phyloP scores from a whole-genome alignment of 2,113 vertebrate genomes.

The Shinisaurus crocodilurus region DNA sequence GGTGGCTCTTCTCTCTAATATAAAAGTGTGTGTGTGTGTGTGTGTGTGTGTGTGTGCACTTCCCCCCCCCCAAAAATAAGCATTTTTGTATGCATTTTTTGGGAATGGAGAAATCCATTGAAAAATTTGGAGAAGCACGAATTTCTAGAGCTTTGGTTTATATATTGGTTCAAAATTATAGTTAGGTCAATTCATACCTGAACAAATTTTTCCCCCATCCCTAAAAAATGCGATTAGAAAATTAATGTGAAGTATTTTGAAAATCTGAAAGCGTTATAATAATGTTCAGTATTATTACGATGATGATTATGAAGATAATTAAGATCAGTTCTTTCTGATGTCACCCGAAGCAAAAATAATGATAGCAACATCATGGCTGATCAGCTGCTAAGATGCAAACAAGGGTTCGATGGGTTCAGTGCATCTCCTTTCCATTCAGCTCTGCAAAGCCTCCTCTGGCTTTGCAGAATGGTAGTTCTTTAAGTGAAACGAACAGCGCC shows the following conservation, averaged over 20 bases:
- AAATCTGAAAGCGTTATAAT: background rate
- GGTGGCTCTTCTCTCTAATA: no score
- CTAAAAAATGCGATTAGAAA: no score
- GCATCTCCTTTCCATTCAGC: constrained; percentile 35
- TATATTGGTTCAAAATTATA: no score
- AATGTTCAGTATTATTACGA: background rate
- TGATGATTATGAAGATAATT: background rate
- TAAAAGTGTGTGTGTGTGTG: no score
- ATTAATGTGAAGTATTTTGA: background rate
- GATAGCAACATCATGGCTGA: background rate
- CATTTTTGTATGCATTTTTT: background rate
- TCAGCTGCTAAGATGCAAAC: constrained; percentile 62
- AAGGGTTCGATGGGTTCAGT: constrained; percentile 32
- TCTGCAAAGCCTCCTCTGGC: constrained; percentile 25
- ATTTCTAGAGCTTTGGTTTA: no score
- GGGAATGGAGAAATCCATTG: no score
- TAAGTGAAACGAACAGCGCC: constrained; percentile 29
- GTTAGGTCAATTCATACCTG: no score
- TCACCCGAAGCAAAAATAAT: constrained; percentile 16
- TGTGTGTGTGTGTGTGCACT: no score
- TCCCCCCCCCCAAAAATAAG: no score
- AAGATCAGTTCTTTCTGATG: constrained; percentile 20
- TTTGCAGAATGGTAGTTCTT: constrained; percentile 50
- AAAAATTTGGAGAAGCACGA: no score
- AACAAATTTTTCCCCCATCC: no score